Percentiles rank a stretch among this genome's conserved stretches.
phyloP scores from a whole-genome alignment of 2,888 invertebrate genomes.

The Drosophila austrosaltans region DNA sequence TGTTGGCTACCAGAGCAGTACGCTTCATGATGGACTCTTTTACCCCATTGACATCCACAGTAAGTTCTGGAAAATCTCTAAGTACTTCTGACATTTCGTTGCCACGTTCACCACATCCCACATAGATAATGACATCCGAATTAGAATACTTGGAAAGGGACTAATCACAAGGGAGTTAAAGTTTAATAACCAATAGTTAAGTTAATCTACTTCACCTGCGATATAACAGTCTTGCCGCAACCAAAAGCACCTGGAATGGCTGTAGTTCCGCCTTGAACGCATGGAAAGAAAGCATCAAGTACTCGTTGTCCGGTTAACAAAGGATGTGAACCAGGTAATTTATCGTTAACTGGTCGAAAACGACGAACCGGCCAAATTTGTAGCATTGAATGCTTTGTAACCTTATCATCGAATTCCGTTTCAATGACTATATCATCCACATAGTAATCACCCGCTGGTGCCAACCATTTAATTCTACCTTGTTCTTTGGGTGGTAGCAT shows the following conservation, averaged over 20 bases:
- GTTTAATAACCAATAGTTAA: not conserved
- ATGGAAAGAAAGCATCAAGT: slow-evolving; percentile 99
- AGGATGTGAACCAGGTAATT: slow-evolving; percentile 98
- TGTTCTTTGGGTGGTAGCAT: slow-evolving; percentile 96
- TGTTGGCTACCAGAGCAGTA: slow-evolving; percentile 99
- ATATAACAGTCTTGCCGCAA: slow-evolving; percentile 99
- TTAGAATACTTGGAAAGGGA: slow-evolving; percentile 99
- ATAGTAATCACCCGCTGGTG: slow-evolving; percentile 95
- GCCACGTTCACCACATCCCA: slow-evolving; percentile 99
- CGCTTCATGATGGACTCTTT: slow-evolving; percentile 99
- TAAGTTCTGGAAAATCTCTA: slow-evolving; percentile 98
- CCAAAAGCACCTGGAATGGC: slow-evolving; percentile 99
- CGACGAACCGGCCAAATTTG: slow-evolving; percentile 99
- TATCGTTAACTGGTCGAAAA: slow-evolving; percentile 97
- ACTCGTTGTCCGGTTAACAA: slow-evolving; percentile 99
- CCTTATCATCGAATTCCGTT: slow-evolving; percentile 98
- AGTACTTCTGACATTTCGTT: slow-evolving; percentile 99
- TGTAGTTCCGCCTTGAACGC: slow-evolving; percentile 99
- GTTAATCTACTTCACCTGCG: slow-evolving; percentile 82
- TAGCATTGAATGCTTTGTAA: slow-evolving; percentile 95
- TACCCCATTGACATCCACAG: slow-evolving; percentile 97
- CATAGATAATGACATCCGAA: slow-evolving; percentile 99
- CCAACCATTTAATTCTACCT: slow-evolving; percentile 97
- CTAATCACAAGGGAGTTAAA: slow-evolving; percentile 82
- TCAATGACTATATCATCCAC: slow-evolving; percentile 97